Evolutionary conservation across 2,888 invertebrate species (phyloP).

Genomic region (Unio pictorum): DNA sequence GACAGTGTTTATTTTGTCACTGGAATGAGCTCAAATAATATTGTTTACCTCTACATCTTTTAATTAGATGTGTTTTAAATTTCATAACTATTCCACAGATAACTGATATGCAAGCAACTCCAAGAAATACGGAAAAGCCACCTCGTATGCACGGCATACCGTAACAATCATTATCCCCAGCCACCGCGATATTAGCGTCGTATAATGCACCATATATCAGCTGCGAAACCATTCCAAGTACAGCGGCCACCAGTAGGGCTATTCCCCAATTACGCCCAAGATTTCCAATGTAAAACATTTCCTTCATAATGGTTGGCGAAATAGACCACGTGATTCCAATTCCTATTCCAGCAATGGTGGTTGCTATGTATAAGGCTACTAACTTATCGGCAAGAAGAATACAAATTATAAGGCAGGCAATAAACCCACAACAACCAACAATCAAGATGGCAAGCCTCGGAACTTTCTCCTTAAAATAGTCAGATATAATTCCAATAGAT

Average conservation of each 20-base stretch:
- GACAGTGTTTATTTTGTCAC: too few relatives aligned
- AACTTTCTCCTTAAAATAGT: conserved; percentile 17
- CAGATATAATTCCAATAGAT: conserved; percentile 21
- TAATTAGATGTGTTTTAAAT: too few relatives aligned
- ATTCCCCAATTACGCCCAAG: conserved; percentile 37
- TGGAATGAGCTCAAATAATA: too few relatives aligned
- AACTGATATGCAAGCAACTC: conserved; percentile 7
- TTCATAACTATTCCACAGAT: neutral
- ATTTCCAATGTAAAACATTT: conserved; percentile 24
- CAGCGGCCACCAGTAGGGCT: conserved; percentile 18
- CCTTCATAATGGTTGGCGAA: conserved; percentile 25
- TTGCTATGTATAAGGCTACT: conserved; percentile 12
- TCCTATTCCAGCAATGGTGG: conserved; percentile 15
- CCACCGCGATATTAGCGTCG: conserved; percentile 10
- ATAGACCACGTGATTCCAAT: conserved; percentile 28
- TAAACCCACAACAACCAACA: conserved; percentile 6
- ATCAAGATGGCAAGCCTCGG: conserved; percentile 20
- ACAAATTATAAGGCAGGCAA: conserved; percentile 9
- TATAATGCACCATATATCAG: conserved; percentile 22
- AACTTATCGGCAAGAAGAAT: conserved; percentile 19
- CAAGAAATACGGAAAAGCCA: conserved; percentile 13
- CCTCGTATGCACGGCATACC: conserved; percentile 24
- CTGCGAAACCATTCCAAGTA: conserved; percentile 23
- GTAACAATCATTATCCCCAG: conserved; percentile 11
- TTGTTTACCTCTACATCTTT: too few relatives aligned